Base-by-base conservation (phyloP, 2,888 invertebrate species). In the Choristoneura rosaceana region DNA sequence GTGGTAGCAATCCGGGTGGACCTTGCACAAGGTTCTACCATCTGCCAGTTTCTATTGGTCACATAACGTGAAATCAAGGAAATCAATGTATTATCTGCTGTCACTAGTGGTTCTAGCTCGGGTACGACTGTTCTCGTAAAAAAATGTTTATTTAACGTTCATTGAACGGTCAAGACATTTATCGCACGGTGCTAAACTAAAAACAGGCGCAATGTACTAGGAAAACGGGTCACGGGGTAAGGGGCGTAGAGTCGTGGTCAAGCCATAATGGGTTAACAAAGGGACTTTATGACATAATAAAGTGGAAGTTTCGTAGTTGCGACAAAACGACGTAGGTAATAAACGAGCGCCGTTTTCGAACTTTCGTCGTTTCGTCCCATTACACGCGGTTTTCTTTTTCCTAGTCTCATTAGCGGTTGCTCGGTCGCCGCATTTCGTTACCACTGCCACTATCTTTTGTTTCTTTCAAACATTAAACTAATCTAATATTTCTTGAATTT, bases 341-440 rank as follows among this genome's bases (percentile, higher is more conserved):
- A 64, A 45, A 65, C 15, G 47, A 50, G 50, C 12, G 9, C 14
- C 14, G 43, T 60, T 65, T 60, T 60, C 41, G 15, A 60, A 60
- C 65, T 65, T 70, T 70, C 65, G 14, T 59, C 17, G 69, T 38
- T 34, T 33, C 59, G 50, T 50, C 41, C 33, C 60, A 60, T 65
- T 59, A 52, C 5, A 25, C 4, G 41, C 17, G 15, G 12, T 41
- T 70, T 64, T 41, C 47, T 58, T 47, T 45, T 15, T 71, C 60
- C 17, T 3, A 25, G 65, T 33, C 38, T 38, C 50, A 50, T 63
- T 70, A 61, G 60, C 15, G 65, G 70, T 65, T 38, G 14, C 17
- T 41, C 5, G 25, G 43, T 8, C 8, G 50, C n/a, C 38, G 25
- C 41, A 41, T 60, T 17, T 10, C 10, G 3, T 10, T 12, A 15